Conservation (phyloP, 1,140 invertebrate species). For the Telenomus remus region DNA sequence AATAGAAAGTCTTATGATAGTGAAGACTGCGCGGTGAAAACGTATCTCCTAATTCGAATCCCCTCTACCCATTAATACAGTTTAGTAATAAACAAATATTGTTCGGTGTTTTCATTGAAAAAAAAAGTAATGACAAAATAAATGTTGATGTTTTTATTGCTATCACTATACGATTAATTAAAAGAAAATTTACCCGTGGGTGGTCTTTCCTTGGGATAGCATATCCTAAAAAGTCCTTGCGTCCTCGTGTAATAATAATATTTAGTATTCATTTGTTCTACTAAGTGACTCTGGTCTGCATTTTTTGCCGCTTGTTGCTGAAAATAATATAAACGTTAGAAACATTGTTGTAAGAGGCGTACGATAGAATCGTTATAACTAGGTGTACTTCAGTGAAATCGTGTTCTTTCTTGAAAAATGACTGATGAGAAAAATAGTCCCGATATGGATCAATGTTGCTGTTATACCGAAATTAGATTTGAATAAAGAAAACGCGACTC, state of each 20-base stretch:
- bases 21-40: no score
- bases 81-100: no score
- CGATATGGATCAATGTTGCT: constrained; percentile 37
- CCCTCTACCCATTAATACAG: no score
- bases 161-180: no score
- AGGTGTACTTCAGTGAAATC: constrained; percentile 18
- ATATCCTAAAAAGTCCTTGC: constrained; percentile 91
- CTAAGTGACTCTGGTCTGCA: constrained; percentile 81
- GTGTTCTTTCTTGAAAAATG: constrained; percentile 12
- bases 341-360: background rate
- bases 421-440: constrained; percentile 20
- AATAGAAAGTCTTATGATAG: no score
- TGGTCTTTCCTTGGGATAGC: constrained; percentile 91
- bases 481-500: constrained; percentile 24
- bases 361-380: no score
- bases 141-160: no score
- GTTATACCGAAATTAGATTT: constrained; percentile 37
- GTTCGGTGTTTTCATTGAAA: no score
- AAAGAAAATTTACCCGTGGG: constrained; percentile 81
- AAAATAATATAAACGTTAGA: constrained; percentile 68
- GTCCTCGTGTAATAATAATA: constrained; percentile 91
- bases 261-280: constrained; percentile 87
- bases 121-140: no score
- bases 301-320: constrained; percentile 85
- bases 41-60: no score